Conservation (phyloP, 2,888 invertebrate species). For the Fragum fragum region DNA sequence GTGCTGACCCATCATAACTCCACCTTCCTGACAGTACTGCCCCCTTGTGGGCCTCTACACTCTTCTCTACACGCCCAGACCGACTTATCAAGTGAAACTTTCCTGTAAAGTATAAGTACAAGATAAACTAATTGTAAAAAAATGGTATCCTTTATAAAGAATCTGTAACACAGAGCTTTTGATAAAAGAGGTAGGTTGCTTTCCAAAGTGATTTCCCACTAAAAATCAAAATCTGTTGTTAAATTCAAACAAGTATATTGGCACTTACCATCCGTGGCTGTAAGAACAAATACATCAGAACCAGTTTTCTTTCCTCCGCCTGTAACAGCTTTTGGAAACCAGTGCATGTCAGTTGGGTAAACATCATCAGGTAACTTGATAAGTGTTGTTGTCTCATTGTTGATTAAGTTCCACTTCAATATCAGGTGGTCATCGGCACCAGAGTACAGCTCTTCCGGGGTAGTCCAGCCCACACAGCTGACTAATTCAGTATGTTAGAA, state of each 20-base stretch:
- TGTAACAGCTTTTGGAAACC: conserved; percentile 91
- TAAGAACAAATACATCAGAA: conserved; percentile 94
- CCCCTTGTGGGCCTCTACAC: conserved; percentile 95
- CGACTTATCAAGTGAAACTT: conserved; percentile 96
- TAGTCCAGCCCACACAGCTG: conserved; percentile 97
- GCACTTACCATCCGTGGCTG: conserved; percentile 94
- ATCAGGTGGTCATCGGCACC: conserved; percentile 97
- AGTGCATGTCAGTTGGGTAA: conserved; percentile 96
- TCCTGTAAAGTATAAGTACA: conserved; percentile 88
- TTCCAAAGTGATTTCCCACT: too few species aligned
- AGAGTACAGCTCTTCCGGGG: conserved; percentile 96
- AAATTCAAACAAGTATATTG: too few species aligned
- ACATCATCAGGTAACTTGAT: conserved; percentile 94
- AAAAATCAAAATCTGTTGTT: too few species aligned
- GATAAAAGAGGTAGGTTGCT: too few species aligned
- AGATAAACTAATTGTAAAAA: too few species aligned
- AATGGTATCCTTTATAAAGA: too few species aligned
- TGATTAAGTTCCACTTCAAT: conserved; percentile 95
- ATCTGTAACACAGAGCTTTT: too few species aligned
- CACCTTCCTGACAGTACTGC: conserved; percentile 96
- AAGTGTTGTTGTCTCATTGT: conserved; percentile 91
- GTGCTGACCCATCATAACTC: conserved; percentile 98
- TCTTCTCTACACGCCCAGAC: conserved; percentile 96
- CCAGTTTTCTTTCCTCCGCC: conserved; percentile 86
- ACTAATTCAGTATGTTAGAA: conserved; percentile 90